phyloP scores from a whole-genome alignment of 2,888 invertebrate species.

The Drosophila kambysellisi region DNA sequence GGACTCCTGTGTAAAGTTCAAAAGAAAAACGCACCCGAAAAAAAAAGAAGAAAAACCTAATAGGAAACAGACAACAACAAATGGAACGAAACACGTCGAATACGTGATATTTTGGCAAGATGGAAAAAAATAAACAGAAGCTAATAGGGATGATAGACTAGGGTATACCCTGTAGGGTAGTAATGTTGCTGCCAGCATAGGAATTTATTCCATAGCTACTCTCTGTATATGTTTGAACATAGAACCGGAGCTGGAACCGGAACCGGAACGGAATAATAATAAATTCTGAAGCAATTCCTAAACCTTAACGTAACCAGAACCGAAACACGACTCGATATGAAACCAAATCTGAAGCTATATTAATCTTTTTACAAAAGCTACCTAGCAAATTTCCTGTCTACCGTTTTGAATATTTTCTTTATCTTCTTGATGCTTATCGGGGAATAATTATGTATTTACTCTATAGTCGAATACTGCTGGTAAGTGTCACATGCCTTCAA shows the following conservation, averaged over 20 bases:
- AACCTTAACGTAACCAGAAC: neutral
- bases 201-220: neutral
- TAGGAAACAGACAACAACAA: conserved; percentile 52
- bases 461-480: neutral
- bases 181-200: neutral
- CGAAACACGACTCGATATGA: neutral
- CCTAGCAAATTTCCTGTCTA: neutral
- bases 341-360: neutral
- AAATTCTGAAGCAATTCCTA: neutral
- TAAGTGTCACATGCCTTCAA: neutral
- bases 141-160: neutral
- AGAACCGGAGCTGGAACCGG: neutral
- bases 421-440: neutral
- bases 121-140: conserved; percentile 9
- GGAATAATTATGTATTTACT: neutral
- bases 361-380: neutral
- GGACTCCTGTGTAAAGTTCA: conserved; percentile 76
- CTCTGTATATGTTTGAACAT: neutral
- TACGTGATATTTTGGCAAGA: conserved; percentile 42
- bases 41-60: conserved; percentile 1
- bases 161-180: neutral
- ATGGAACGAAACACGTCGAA: conserved; percentile 48
- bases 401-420: neutral
- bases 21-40: conserved; percentile 54
- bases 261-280: neutral